A percentile compares a stretch with the other conserved stretches of the same genome.
phyloP scores from a whole-genome alignment of 2,888 invertebrate species.

The Ophion ellenae region DNA sequence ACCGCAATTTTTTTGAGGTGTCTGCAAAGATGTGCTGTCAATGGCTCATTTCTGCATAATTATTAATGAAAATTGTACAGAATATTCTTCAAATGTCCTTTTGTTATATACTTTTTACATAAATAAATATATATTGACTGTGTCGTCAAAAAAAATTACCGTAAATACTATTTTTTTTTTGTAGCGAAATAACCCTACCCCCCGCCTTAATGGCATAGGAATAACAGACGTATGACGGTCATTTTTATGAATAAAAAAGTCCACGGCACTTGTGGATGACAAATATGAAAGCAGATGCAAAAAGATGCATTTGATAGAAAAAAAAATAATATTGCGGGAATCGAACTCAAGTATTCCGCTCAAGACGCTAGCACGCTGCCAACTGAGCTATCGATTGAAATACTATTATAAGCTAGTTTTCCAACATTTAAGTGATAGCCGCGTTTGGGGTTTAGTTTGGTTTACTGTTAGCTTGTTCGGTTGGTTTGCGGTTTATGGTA shows the following conservation, averaged over 20 bases:
- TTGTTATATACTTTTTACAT: too few relatives aligned
- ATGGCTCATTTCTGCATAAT: too few relatives aligned
- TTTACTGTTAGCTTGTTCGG: too few relatives aligned
- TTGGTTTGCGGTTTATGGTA: too few relatives aligned
- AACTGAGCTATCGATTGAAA: constrained; percentile 4
- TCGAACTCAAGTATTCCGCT: constrained; percentile 6
- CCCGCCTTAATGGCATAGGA: constrained; percentile 3
- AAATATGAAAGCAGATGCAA: neutral
- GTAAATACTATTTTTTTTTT: neutral
- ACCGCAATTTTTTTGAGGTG: too few relatives aligned
- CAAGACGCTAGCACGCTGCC: constrained; percentile 1
- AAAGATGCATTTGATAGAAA: constrained; percentile 8
- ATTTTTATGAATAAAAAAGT: constrained; percentile 7
- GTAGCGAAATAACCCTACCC: neutral
- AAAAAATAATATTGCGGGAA: neutral
- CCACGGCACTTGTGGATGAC: neutral
- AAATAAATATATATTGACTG: too few relatives aligned
- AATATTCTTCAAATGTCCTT: too few relatives aligned
- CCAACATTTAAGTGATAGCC: constrained; percentile 1
- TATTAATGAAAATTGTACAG: too few relatives aligned
- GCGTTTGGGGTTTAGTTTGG: constrained; percentile 5
- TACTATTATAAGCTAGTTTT: constrained; percentile 5
- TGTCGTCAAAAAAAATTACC: too few relatives aligned
- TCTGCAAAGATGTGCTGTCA: too few relatives aligned
- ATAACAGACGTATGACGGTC: neutral